These are phyloP conservation scores for Scartelaos histophorus DNA, from an alignment of 2,113 vertebrate genomes.

Conservation along the genomic window DNA sequence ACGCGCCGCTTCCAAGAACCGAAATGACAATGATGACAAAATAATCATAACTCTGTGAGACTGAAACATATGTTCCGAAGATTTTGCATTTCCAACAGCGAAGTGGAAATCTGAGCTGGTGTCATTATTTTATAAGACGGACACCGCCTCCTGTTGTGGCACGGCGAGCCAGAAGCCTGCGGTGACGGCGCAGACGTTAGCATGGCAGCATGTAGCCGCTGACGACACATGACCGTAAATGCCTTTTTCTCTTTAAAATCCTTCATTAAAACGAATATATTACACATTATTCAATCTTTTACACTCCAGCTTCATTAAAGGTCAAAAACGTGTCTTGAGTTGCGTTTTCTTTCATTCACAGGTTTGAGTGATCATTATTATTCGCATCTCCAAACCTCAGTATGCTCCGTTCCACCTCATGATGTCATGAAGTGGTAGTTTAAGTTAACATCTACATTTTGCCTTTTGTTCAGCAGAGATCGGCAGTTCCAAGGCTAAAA, in stretches of 20 bases:
- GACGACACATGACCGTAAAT: neutral
- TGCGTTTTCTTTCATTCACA: too few species aligned
- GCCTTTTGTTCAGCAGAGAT: too few species aligned
- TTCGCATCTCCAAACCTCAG: too few species aligned
- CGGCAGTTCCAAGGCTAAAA: too few species aligned
- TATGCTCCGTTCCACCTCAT: too few species aligned
- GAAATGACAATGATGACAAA: neutral
- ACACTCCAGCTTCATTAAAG: too few species aligned
- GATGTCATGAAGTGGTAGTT: too few species aligned
- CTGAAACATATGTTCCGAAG: constrained; percentile 36
- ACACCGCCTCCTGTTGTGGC: constrained; percentile 6
- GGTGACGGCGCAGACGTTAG: neutral
- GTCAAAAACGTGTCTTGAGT: too few species aligned
- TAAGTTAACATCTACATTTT: too few species aligned
- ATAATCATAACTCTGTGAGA: constrained; percentile 6
- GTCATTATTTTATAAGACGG: constrained; percentile 1
- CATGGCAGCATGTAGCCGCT: neutral
- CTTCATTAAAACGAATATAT: neutral
- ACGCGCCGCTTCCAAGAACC: neutral
- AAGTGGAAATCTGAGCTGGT: neutral
- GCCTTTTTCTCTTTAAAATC: neutral
- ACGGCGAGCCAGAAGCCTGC: neutral
- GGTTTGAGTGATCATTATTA: too few species aligned
- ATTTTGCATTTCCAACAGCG: constrained; percentile 1
- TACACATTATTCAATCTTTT: too few species aligned